Conservation (phyloP, 2,113 vertebrate species). For the Lamprologus callipterus region DNA sequence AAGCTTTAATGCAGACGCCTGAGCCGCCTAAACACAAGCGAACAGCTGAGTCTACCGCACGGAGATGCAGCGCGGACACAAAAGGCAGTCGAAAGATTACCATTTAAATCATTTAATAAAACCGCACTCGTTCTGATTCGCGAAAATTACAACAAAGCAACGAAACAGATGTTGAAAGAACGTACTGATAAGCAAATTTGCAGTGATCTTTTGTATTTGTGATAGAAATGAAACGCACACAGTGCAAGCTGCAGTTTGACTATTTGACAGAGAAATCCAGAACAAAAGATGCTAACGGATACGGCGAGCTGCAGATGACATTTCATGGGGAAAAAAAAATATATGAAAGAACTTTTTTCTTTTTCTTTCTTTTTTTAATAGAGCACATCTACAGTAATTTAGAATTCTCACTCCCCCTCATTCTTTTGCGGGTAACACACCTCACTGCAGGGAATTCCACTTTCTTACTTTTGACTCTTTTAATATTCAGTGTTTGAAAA, state of each 20-base stretch:
- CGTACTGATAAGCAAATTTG: slow-evolving; percentile 51
- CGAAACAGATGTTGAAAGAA: slow-evolving; percentile 44
- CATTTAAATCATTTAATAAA: slow-evolving; percentile 44
- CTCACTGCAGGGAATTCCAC: slow-evolving; percentile 60
- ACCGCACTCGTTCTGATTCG: slow-evolving; percentile 27
- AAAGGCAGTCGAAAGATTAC: slow-evolving; percentile 37
- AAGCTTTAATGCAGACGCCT: slow-evolving; percentile 48
- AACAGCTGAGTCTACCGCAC: background rate
- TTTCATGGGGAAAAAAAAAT: background rate
- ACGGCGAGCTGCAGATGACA: slow-evolving; percentile 16
- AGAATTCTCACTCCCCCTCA: slow-evolving; percentile 38
- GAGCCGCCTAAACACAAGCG: slow-evolving; percentile 35
- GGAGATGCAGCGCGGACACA: background rate
- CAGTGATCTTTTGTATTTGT: slow-evolving; percentile 39
- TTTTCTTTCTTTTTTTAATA: background rate
- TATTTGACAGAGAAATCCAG: slow-evolving; percentile 45
- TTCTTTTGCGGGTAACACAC: slow-evolving; percentile 46
- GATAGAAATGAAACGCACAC: slow-evolving; percentile 1
- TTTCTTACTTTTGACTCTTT: slow-evolving; percentile 44
- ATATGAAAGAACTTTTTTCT: slow-evolving; percentile 21
- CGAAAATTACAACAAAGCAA: slow-evolving; percentile 34
- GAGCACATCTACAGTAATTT: slow-evolving; percentile 43
- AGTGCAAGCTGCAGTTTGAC: slow-evolving; percentile 25
- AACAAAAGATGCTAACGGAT: slow-evolving; percentile 57
- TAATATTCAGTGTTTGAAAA: slow-evolving; percentile 54